phyloP scores from a whole-genome alignment of 1,140 invertebrate genomes.

The Planococcus citri region DNA sequence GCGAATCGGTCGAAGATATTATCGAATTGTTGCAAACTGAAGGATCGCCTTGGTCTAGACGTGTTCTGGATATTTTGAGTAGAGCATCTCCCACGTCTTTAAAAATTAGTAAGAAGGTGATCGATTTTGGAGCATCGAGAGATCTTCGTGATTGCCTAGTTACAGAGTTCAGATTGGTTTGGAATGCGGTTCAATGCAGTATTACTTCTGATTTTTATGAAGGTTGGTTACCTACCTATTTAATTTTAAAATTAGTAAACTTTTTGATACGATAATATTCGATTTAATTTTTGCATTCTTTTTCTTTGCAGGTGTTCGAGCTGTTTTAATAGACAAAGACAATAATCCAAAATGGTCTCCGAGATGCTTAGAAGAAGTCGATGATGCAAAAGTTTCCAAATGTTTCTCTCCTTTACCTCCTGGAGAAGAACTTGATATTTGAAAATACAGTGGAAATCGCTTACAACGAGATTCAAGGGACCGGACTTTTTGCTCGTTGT shows the following conservation, averaged over 20 bases:
- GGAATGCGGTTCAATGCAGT: conserved; percentile 48
- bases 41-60: conserved; percentile 61
- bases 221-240: conserved; percentile 41
- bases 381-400: conserved; percentile 27
- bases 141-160: conserved; percentile 71
- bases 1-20: conserved; percentile 67
- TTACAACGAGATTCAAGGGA: too few species aligned
- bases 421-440: conserved; percentile 11
- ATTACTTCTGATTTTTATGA: conserved; percentile 70
- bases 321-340: conserved; percentile 91
- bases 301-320: conserved; percentile 58
- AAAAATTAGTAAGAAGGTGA: conserved; percentile 69
- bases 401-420: conserved; percentile 25
- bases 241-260: neutral
- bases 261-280: neutral
- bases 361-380: conserved; percentile 38
- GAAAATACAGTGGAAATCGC: too few species aligned
- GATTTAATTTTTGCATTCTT: conserved; percentile 18
- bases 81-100: conserved; percentile 90
- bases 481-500: too few species aligned
- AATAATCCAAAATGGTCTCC: conserved; percentile 86
- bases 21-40: conserved; percentile 58
- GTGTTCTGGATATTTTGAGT: conserved; percentile 51
- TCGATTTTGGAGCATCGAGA: conserved; percentile 59
- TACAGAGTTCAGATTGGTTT: conserved; percentile 78